Evolutionary conservation across 1,140 invertebrate genomes (phyloP).

Genomic region (Maniola jurtina): DNA sequence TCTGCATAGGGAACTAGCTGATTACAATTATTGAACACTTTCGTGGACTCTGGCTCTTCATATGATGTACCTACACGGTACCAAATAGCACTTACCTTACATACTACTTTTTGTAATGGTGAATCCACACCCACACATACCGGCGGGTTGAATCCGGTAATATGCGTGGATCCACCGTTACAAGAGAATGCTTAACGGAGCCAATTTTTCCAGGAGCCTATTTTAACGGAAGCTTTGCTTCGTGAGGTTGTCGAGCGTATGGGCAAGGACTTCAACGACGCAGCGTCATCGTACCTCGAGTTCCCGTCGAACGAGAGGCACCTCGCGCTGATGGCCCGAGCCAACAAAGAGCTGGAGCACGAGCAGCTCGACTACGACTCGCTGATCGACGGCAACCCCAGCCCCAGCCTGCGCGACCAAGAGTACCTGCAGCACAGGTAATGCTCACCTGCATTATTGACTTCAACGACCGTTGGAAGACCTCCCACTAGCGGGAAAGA

Average conservation of each 20-base stretch:
- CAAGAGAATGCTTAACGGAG: no score
- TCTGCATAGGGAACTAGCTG: no score
- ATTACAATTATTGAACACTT: no score
- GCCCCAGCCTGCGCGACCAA: conserved; percentile 90
- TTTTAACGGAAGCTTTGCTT: conserved; percentile 81
- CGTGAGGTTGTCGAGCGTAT: conserved; percentile 85
- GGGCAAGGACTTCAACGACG: conserved; percentile 83
- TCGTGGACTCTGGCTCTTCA: no score
- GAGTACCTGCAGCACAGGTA: conserved; percentile 92
- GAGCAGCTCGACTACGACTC: conserved; percentile 83
- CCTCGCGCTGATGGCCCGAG: conserved; percentile 76
- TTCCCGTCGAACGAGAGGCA: conserved; percentile 81
- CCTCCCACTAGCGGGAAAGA: no score
- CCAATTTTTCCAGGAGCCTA: conserved; percentile 53
- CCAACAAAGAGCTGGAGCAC: conserved; percentile 77
- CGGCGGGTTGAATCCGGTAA: no score
- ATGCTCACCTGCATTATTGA: background rate
- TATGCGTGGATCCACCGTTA: no score
- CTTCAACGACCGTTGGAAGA: no score
- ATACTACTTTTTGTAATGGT: no score
- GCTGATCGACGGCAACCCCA: conserved; percentile 81
- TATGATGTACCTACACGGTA: no score
- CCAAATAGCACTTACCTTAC: no score
- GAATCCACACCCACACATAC: no score
- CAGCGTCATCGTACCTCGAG: conserved; percentile 81